Conservation (phyloP, 2,113 vertebrate genomes). For the Poeciliopsis turrubarensis region DNA sequence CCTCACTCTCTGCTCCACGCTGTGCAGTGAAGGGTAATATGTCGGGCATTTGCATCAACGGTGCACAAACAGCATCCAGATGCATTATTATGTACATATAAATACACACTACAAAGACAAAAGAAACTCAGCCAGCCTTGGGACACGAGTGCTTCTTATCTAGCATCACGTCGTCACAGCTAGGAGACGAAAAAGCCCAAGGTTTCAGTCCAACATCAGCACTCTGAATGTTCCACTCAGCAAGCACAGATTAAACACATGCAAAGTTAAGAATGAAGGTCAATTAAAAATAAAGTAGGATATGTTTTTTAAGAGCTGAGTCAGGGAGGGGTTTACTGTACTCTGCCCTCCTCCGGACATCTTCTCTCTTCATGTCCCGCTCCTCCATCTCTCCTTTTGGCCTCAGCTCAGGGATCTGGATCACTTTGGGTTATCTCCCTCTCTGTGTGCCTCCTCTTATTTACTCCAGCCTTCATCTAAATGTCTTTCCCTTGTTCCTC, state of each 20-base stretch:
- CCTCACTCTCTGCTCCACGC: background rate
- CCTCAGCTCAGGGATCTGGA: background rate
- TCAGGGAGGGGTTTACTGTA: constrained; percentile 22
- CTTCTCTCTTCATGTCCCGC: background rate
- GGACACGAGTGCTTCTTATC: constrained; percentile 6
- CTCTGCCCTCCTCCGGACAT: constrained; percentile 30
- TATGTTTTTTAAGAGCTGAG: constrained; percentile 18
- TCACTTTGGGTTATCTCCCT: background rate
- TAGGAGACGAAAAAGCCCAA: background rate
- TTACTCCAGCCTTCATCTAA: constrained; percentile 36
- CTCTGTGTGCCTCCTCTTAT: constrained; percentile 24
- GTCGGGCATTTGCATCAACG: background rate
- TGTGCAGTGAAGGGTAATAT: constrained; percentile 4
- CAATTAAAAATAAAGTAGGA: background rate
- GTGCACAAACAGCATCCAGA: constrained; percentile 3
- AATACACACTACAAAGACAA: constrained; percentile 6
- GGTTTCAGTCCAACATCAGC: background rate
- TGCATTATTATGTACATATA: constrained; percentile 22
- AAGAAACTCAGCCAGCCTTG: constrained; percentile 4
- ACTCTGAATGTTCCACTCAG: constrained; percentile 15
- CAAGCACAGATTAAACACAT: constrained; percentile 20
- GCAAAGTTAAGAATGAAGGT: constrained; percentile 5
- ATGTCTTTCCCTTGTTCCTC: constrained; percentile 8
- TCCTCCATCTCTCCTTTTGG: background rate
- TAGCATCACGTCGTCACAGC: background rate